A percentile compares a stretch with the other conserved stretches of the same genome.
These are phyloP conservation scores for Pseudopodoces humilis DNA, from an alignment of 2,113 vertebrate genomes.

Conservation along the genomic window DNA sequence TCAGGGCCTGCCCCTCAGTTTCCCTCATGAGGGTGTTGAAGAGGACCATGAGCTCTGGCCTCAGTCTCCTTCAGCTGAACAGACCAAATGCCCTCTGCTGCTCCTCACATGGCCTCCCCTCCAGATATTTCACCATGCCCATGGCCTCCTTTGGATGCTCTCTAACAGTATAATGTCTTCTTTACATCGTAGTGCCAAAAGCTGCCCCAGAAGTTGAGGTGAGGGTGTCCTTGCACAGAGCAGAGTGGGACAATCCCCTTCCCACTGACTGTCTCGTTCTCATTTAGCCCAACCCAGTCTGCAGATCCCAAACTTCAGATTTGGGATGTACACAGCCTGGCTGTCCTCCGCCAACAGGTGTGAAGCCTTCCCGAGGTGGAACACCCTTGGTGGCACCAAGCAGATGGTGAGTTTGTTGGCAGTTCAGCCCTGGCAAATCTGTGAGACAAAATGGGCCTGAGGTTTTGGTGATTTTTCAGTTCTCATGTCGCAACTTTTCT, in stretches of 20 bases:
- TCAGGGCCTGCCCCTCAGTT: too few relatives aligned
- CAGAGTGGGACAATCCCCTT: background rate
- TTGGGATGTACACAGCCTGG: fast-evolving
- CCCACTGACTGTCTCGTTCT: fast-evolving
- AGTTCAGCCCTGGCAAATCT: background rate
- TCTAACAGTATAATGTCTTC: background rate
- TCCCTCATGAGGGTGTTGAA: background rate
- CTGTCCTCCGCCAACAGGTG: background rate
- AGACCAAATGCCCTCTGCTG: background rate
- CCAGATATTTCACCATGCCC: fast-evolving
- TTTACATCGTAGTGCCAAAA: background rate
- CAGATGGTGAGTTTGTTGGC: background rate
- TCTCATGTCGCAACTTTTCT: background rate
- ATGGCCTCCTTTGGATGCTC: background rate
- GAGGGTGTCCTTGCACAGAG: fast-evolving
- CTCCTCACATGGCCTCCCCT: background rate
- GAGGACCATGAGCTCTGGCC: background rate
- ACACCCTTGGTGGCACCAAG: background rate
- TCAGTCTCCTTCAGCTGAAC: background rate
- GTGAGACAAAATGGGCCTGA: background rate
- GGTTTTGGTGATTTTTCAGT: background rate
- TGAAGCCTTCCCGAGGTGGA: background rate
- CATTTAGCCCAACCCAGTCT: background rate
- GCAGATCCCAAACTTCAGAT: background rate
- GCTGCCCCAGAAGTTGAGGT: background rate